A percentile compares a stretch with the other conserved stretches of the same genome.
Evolutionary conservation across 2,888 invertebrate species (phyloP).

Genomic region (Prosapia bicincta): DNA sequence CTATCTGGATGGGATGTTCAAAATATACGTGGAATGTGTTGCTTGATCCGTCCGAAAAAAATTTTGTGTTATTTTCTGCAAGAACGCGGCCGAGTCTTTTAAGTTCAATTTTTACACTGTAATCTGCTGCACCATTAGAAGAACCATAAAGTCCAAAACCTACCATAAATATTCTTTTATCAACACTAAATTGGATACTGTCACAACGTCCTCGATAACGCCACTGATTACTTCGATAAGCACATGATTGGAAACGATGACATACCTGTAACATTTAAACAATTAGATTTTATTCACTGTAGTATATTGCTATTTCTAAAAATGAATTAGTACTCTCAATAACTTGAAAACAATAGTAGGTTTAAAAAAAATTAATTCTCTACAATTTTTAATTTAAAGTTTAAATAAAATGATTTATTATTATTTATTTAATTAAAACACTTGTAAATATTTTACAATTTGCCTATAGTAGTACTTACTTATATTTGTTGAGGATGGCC

Average conservation of each 20-base stretch:
- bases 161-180: slow-evolving; percentile 91
- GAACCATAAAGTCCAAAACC: slow-evolving; percentile 96
- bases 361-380: too few relatives aligned
- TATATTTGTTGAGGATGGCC: too few relatives aligned
- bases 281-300: too few relatives aligned
- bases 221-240: slow-evolving; percentile 97
- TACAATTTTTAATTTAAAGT: too few relatives aligned
- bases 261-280: slow-evolving; percentile 73
- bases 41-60: slow-evolving; percentile 95
- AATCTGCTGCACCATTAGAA: slow-evolving; percentile 93
- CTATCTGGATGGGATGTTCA: slow-evolving; percentile 75
- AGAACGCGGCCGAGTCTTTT: slow-evolving; percentile 84
- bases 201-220: slow-evolving; percentile 94
- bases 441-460: too few relatives aligned
- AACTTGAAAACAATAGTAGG: too few relatives aligned
- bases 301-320: too few relatives aligned
- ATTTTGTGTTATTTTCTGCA: slow-evolving; percentile 89
- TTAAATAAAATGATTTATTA: too few relatives aligned
- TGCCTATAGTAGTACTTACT: too few relatives aligned
- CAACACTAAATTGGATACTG: slow-evolving; percentile 95
- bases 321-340: too few relatives aligned
- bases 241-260: slow-evolving; percentile 94
- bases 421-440: too few relatives aligned
- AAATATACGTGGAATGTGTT: slow-evolving; percentile 91
- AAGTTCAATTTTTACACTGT: slow-evolving; percentile 90